Conservation (phyloP, 2,113 vertebrate species). For the Lagenorhynchus albirostris region DNA sequence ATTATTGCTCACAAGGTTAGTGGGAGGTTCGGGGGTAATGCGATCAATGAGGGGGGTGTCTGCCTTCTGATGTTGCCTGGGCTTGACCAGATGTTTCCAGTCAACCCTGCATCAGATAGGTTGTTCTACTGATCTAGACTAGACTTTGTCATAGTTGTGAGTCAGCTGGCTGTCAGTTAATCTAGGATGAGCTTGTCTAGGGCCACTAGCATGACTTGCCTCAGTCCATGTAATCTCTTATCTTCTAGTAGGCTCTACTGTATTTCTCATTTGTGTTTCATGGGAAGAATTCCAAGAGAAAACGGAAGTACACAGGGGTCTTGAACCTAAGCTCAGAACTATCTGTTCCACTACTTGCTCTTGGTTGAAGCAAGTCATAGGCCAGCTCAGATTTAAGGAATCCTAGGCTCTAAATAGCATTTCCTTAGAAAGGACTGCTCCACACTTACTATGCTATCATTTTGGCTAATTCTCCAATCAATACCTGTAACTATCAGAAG, state of each 20-base stretch:
- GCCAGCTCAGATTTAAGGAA: neutral
- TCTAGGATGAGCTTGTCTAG: neutral
- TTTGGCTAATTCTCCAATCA: neutral
- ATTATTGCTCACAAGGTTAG: neutral
- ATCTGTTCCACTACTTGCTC: neutral
- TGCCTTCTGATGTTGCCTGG: neutral
- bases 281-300: neutral
- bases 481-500: neutral
- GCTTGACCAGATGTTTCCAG: neutral
- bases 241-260: neutral
- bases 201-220: accelerated
- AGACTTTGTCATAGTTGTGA: neutral
- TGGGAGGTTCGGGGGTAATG: neutral
- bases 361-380: neutral
- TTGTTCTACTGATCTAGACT: neutral
- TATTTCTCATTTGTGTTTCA: neutral
- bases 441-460: neutral
- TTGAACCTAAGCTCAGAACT: neutral
- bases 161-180: neutral
- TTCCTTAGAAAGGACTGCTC: neutral
- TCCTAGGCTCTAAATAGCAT: neutral
- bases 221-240: neutral
- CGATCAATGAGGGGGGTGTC: no score
- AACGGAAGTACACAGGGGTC: accelerated
- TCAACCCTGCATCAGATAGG: neutral